A percentile compares a stretch with the other conserved stretches of the same genome.
phyloP scores from a whole-genome alignment of 2,797 vertebrate genomes.

The Perodicticus potto region DNA sequence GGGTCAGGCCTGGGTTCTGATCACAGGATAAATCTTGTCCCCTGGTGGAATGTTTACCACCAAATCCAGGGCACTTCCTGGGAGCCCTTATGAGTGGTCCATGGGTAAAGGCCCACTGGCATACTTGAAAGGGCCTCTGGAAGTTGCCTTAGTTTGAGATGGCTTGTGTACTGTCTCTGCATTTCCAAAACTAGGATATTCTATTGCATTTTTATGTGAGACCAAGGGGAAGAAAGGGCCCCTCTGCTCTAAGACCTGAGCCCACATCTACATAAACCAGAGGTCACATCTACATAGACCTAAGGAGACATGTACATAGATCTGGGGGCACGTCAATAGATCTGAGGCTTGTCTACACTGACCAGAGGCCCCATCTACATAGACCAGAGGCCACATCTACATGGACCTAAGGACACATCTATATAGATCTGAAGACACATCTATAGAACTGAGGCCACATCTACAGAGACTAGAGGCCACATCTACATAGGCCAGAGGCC shows the following conservation, averaged over 20 bases:
- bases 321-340: not conserved
- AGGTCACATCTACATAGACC: not conserved
- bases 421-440: too few relatives aligned
- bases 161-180: too few relatives aligned
- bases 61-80: not conserved
- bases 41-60: too few relatives aligned
- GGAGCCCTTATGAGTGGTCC: rapidly evolving
- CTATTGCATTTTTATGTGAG: too few relatives aligned
- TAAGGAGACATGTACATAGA: not conserved
- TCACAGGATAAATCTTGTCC: too few relatives aligned
- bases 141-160: rapidly evolving
- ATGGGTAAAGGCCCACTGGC: not conserved
- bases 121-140: not conserved
- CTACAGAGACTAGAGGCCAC: too few relatives aligned
- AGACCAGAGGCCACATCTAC: too few relatives aligned
- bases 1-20: not conserved
- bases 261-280: not conserved
- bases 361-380: too few relatives aligned
- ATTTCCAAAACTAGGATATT: not conserved
- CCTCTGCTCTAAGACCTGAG: rapidly evolving
- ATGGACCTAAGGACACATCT: too few relatives aligned
- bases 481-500: too few relatives aligned
- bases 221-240: not conserved
- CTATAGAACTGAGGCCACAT: too few relatives aligned
- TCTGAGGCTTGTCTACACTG: not conserved